Evolutionary conservation across 2,888 invertebrate genomes (phyloP).

Genomic region (Listrodromus nycthemerus): DNA sequence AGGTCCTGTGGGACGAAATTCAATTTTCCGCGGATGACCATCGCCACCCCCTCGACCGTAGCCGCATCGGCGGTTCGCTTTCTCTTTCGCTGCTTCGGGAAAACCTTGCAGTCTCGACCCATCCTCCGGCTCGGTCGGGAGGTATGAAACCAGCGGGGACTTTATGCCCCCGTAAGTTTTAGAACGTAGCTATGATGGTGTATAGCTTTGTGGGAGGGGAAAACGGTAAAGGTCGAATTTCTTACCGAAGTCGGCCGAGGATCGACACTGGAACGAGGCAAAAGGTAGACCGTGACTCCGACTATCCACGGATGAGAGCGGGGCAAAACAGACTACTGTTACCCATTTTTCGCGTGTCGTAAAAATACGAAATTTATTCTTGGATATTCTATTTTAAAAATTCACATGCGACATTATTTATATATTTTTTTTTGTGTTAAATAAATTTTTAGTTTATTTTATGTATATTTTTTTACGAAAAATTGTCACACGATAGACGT

Average conservation of each 20-base stretch:
- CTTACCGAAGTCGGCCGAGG: neutral
- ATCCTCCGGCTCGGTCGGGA: conserved; percentile 16
- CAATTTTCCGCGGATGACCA: conserved; percentile 84
- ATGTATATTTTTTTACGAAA: no score
- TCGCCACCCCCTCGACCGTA: conserved; percentile 74
- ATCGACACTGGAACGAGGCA: conserved; percentile 10
- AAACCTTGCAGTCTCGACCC: conserved; percentile 48
- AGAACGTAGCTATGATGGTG: conserved; percentile 62
- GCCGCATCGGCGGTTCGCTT: conserved; percentile 17
- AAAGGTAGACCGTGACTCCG: neutral
- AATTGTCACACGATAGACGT: no score
- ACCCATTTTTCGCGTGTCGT: neutral
- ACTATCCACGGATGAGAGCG: neutral
- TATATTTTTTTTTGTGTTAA: no score
- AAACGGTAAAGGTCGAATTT: neutral
- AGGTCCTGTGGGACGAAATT: conserved; percentile 83
- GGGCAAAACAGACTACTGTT: neutral
- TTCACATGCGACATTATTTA: no score
- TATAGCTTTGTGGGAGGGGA: neutral
- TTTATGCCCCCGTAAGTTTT: conserved; percentile 83
- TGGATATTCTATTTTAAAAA: no score
- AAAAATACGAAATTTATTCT: neutral
- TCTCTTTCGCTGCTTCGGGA: conserved; percentile 37
- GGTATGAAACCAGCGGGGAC: conserved; percentile 76
- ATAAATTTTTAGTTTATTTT: no score